A percentile compares a stretch with the other conserved stretches of the same genome.
Evolutionary conservation across 2,113 vertebrate species (phyloP).

Genomic region (Xenopus borealis): DNA sequence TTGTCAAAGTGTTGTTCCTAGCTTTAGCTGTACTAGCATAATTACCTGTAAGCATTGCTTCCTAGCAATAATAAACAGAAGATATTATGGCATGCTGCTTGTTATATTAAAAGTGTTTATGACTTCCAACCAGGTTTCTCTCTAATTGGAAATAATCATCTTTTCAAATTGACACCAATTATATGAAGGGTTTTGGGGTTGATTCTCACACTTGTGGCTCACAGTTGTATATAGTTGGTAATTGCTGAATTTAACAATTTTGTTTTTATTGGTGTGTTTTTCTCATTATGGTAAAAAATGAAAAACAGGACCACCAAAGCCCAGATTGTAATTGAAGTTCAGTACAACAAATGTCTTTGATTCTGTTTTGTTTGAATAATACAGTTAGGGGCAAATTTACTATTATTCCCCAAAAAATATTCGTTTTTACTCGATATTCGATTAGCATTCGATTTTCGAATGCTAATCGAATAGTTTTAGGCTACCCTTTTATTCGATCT

Average conservation of each 20-base stretch:
- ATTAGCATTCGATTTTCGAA: too few relatives aligned
- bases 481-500: too few relatives aligned
- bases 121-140: not conserved
- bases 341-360: too few relatives aligned
- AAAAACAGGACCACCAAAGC: not conserved
- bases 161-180: not conserved
- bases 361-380: too few relatives aligned
- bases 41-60: not conserved
- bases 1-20: not conserved
- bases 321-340: too few relatives aligned
- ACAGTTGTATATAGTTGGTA: not conserved
- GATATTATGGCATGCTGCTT: not conserved
- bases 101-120: not conserved
- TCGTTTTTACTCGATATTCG: too few relatives aligned
- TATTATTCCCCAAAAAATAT: too few relatives aligned
- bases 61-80: not conserved
- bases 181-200: not conserved
- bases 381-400: too few relatives aligned
- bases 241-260: not conserved
- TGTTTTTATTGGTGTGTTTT: not conserved
- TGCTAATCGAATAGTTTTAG: too few relatives aligned
- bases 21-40: not conserved
- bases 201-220: not conserved
- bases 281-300: not conserved
- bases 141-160: not conserved